Percentiles rank a stretch among this genome's conserved stretches.
phyloP scores from a whole-genome alignment of 2,113 vertebrate genomes.

The Apteryx owenii region DNA sequence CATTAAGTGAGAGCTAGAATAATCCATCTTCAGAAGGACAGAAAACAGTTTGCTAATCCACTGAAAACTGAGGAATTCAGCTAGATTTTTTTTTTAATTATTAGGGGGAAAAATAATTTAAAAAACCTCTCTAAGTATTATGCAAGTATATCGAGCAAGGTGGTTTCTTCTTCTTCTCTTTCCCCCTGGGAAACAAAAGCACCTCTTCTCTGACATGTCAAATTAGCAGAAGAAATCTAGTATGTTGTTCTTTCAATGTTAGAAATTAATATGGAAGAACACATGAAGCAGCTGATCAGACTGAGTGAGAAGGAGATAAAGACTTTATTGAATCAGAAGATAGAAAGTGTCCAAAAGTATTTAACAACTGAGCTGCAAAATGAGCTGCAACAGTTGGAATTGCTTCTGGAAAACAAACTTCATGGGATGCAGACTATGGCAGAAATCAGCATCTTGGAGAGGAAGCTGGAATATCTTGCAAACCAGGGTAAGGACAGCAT shows the following conservation, averaged over 20 bases:
- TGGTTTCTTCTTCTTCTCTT: neutral
- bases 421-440: neutral
- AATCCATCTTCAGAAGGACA: too few relatives aligned
- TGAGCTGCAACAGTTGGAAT: neutral
- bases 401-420: neutral
- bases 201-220: neutral
- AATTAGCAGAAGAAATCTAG: neutral
- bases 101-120: too few relatives aligned
- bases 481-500: neutral
- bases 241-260: neutral
- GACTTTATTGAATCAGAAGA: neutral
- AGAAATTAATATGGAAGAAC: neutral
- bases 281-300: neutral
- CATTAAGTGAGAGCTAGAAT: too few relatives aligned
- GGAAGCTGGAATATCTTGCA: neutral
- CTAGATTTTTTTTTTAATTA: too few relatives aligned
- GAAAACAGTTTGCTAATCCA: too few relatives aligned
- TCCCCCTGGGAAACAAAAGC: neutral
- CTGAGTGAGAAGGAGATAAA: neutral
- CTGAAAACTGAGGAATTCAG: too few relatives aligned
- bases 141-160: neutral
- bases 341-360: neutral
- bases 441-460: neutral
- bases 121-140: too few relatives aligned
- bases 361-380: neutral